phyloP scores from a whole-genome alignment of 92 coral and sea anemone species.

The Montipora capitata region DNA sequence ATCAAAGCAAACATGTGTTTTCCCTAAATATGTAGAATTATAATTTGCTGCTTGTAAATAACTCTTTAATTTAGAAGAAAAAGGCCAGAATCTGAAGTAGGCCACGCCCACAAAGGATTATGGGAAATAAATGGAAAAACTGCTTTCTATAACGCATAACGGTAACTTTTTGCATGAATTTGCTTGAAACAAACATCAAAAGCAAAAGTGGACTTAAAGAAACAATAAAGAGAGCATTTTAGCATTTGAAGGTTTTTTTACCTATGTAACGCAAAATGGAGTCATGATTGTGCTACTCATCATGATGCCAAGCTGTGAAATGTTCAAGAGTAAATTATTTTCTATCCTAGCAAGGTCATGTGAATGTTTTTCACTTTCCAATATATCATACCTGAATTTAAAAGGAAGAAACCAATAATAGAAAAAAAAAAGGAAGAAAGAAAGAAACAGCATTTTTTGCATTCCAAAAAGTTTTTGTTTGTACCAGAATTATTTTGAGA shows the following conservation, averaged over 20 bases:
- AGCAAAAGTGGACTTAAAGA: neutral
- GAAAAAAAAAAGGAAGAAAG: no score
- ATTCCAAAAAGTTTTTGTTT: no score
- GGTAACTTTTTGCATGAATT: slow-evolving; percentile 9
- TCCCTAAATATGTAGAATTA: neutral
- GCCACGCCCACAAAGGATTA: slow-evolving; percentile 50
- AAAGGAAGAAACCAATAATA: no score
- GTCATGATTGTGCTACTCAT: slow-evolving; percentile 51
- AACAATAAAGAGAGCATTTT: neutral
- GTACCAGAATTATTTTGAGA: no score
- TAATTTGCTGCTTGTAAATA: neutral
- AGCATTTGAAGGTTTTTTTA: neutral
- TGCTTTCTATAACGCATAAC: neutral
- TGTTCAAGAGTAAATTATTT: no score
- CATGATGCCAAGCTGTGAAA: no score
- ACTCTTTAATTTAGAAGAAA: neutral
- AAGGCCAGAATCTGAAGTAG: neutral
- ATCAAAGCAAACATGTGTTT: slow-evolving; percentile 4
- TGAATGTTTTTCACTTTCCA: no score
- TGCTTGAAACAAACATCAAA: slow-evolving; percentile 5
- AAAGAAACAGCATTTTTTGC: no score
- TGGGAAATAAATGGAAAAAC: slow-evolving; percentile 31
- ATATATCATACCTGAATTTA: no score
- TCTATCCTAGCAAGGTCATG: no score
- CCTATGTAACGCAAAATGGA: slow-evolving; percentile 33